Percentiles rank a stretch among this genome's conserved stretches.
Conservation (phyloP, 1,140 invertebrate genomes). For the Kradibia gibbosae region DNA sequence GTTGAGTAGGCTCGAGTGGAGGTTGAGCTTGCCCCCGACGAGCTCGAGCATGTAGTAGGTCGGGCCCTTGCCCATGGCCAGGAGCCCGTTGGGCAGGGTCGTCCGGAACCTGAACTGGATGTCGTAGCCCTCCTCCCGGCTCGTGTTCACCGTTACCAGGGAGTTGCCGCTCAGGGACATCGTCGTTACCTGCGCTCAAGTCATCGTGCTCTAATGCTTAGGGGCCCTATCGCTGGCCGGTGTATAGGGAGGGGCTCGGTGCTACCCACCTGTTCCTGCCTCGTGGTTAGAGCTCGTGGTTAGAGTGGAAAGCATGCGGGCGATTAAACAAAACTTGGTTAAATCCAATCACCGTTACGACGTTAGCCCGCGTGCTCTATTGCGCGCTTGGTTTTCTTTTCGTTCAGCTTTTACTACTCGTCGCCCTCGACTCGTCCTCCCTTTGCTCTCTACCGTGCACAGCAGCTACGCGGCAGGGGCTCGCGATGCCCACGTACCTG, state of each 20-base stretch:
- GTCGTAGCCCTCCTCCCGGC: conserved; percentile 88
- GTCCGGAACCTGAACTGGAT: conserved; percentile 93
- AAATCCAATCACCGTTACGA: conserved; percentile 13
- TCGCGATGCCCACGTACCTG: too few relatives aligned
- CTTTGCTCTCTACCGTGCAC: too few relatives aligned
- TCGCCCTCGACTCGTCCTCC: too few relatives aligned
- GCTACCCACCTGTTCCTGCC: conserved; percentile 55
- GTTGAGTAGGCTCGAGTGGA: conserved; percentile 88
- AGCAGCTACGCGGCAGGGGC: too few relatives aligned
- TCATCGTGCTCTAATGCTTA: background rate
- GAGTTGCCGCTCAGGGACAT: conserved; percentile 88
- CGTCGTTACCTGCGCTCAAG: conserved; percentile 79
- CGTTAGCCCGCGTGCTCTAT: conserved; percentile 75
- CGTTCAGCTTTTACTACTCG: too few relatives aligned
- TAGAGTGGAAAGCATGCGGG: conserved; percentile 51
- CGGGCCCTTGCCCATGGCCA: conserved; percentile 86
- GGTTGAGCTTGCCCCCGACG: conserved; percentile 84
- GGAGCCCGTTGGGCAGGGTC: conserved; percentile 86
- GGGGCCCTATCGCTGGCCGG: too few relatives aligned
- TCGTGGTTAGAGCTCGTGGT: conserved; percentile 38
- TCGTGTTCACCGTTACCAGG: conserved; percentile 83
- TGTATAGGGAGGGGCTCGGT: background rate
- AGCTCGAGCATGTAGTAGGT: conserved; percentile 89
- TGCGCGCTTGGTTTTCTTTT: too few relatives aligned
- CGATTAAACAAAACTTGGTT: conserved; percentile 38